These are phyloP conservation scores for Stichopus horrens DNA, from an alignment of 53 echinoderm and acorn worm species.

Conservation along the genomic window DNA sequence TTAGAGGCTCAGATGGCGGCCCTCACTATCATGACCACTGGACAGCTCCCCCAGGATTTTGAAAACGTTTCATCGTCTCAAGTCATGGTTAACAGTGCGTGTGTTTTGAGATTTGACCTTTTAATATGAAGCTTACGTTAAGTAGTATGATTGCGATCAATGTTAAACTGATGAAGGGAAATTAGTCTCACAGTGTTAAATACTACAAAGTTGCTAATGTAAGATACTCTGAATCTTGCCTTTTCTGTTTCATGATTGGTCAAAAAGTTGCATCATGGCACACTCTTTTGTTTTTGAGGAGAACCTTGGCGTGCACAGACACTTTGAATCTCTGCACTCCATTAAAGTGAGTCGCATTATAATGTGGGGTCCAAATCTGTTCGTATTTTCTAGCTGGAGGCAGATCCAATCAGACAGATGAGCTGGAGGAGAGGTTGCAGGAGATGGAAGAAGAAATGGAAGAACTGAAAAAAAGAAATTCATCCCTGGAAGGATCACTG, in stretches of 20 bases:
- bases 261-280: too few relatives aligned
- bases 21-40: constrained; percentile 74
- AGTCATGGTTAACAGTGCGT: constrained; percentile 60
- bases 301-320: not conserved
- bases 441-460: constrained; percentile 84
- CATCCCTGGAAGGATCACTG: constrained; percentile 66
- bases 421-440: constrained; percentile 62
- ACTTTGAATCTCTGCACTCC: not conserved
- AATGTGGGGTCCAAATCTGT: not conserved
- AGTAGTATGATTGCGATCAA: not conserved
- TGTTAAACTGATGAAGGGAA: too few relatives aligned
- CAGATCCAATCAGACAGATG: constrained; percentile 61
- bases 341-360: not conserved
- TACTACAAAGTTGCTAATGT: not conserved
- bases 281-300: not conserved
- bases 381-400: constrained; percentile 21
- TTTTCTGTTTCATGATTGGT: too few relatives aligned
- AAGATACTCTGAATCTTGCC: not conserved
- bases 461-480: constrained; percentile 50
- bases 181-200: not conserved
- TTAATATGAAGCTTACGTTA: not conserved
- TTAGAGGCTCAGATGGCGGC: constrained; percentile 77
- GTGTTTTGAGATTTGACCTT: not conserved
- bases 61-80: constrained; percentile 54
- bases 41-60: constrained; percentile 74